Percentiles rank a stretch among this genome's conserved stretches.
Conservation (phyloP, 2,113 vertebrate genomes). For the Prolemur simus region DNA sequence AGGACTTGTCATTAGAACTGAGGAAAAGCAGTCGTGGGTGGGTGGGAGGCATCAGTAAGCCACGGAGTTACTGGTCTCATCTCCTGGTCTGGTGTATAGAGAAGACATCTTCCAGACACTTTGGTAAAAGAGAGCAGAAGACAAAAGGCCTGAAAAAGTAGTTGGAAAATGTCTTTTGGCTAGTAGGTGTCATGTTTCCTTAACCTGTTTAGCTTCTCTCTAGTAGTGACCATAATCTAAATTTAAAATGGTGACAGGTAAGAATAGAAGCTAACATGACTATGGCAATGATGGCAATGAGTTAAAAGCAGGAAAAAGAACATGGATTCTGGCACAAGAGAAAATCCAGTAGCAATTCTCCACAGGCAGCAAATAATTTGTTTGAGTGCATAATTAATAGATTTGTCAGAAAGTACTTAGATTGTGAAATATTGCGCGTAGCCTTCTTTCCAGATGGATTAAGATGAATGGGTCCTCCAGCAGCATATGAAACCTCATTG, state of each 20-base stretch:
- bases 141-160: background rate
- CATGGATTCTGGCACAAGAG: slow-evolving; percentile 62
- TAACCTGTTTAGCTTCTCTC: background rate
- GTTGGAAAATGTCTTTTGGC: background rate
- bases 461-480: slow-evolving; percentile 83
- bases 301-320: slow-evolving; percentile 68
- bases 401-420: slow-evolving; percentile 85
- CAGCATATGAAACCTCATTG: slow-evolving; percentile 79
- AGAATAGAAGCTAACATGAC: background rate
- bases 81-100: background rate
- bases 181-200: background rate
- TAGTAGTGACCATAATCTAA: background rate
- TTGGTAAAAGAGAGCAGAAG: background rate
- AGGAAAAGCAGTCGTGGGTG: background rate
- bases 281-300: slow-evolving; percentile 46
- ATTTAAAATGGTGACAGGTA: background rate
- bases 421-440: slow-evolving; percentile 82
- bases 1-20: background rate
- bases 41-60: background rate
- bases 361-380: slow-evolving; percentile 83
- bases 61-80: background rate
- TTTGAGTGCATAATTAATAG: slow-evolving; percentile 86
- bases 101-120: background rate
- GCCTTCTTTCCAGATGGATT: slow-evolving; percentile 81
- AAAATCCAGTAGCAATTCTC: slow-evolving; percentile 79